Conservation (phyloP, 2,797 vertebrate genomes). For the Cyprinella venusta region DNA sequence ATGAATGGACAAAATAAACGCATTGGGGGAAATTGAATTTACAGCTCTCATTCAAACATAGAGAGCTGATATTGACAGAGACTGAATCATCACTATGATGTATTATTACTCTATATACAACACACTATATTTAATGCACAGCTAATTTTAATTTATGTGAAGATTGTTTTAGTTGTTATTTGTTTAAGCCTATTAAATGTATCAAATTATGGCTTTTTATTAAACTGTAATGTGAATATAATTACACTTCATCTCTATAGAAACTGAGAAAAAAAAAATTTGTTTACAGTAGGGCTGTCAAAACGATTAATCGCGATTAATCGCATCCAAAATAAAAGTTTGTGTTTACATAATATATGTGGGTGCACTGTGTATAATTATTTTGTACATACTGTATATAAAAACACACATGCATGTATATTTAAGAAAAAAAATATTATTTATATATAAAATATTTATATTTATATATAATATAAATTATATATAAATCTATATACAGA, state of each 20-base stretch:
- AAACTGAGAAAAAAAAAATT: neutral
- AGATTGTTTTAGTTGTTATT: neutral
- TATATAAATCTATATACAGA: no score
- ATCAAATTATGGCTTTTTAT: no score
- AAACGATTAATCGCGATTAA: rapidly evolving
- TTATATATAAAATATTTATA: no score
- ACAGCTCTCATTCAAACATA: neutral
- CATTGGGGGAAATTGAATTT: neutral
- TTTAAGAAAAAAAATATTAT: no score
- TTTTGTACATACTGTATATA: no score
- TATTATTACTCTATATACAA: neutral
- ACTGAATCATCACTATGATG: neutral
- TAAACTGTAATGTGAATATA: neutral
- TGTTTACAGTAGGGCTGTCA: no score
- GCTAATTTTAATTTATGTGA: neutral
- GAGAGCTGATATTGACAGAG: no score
- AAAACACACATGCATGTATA: no score
- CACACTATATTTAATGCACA: neutral
- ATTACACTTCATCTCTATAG: neutral
- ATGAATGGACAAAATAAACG: neutral
- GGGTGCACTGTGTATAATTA: no score
- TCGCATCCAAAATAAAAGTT: no score
- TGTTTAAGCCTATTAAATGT: neutral
- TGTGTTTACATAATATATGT: no score
- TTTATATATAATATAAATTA: no score